Percentiles rank a stretch among this genome's conserved stretches.
These are phyloP conservation scores for Margarornis squamiger DNA, from an alignment of 2,797 vertebrate genomes.

Conservation along the genomic window DNA sequence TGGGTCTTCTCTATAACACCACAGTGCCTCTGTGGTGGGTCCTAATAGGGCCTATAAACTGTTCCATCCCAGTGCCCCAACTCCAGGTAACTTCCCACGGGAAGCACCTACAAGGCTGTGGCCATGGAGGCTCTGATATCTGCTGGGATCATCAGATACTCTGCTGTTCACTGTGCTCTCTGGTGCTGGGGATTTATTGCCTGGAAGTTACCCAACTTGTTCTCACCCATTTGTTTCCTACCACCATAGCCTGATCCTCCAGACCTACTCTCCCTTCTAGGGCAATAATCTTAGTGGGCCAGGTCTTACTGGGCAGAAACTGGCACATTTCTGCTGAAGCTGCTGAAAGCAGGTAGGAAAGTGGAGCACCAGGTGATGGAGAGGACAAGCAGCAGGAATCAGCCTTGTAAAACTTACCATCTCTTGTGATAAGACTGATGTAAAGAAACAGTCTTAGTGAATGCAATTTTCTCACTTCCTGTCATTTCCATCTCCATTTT, in stretches of 20 bases:
- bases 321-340: neutral
- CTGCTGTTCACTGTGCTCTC: neutral
- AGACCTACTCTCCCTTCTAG: neutral
- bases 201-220: neutral
- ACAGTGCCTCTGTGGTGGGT: neutral
- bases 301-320: neutral
- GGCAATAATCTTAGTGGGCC: neutral
- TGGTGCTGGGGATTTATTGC: neutral
- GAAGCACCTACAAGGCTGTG: neutral
- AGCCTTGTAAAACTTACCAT: neutral
- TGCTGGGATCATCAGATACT: neutral
- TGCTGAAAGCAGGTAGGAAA: neutral
- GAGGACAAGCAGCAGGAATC: neutral
- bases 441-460: neutral
- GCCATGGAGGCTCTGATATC: neutral
- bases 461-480: neutral
- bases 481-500: neutral
- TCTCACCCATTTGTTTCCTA: neutral
- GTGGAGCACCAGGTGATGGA: neutral
- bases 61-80: neutral
- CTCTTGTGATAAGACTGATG: neutral
- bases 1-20: neutral
- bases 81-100: neutral
- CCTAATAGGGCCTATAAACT: neutral
- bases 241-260: neutral